Percentiles rank a stretch among this genome's conserved stretches.
These are phyloP conservation scores for Mobula hypostoma DNA, from an alignment of 2,113 vertebrate species.

Conservation along the genomic window DNA sequence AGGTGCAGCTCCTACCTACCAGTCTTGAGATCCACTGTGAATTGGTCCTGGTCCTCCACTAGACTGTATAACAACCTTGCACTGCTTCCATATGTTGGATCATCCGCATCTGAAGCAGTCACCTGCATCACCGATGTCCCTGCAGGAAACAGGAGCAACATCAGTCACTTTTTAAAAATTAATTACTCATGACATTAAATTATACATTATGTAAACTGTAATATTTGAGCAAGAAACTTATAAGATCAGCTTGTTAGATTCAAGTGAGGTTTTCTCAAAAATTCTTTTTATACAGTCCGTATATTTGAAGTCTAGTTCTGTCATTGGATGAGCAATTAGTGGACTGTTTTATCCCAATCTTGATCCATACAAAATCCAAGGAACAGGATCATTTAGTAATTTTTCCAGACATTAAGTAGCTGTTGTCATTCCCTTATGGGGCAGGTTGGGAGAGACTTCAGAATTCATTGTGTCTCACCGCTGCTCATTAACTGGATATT, in stretches of 20 bases:
- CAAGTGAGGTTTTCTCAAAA: neutral
- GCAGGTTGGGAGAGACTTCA: neutral
- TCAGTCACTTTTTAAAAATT: neutral
- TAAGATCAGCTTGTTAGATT: neutral
- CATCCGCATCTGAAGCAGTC: conserved; percentile 87
- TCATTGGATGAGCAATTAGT: neutral
- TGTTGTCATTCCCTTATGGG: neutral
- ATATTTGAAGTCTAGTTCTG: neutral
- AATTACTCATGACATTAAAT: neutral
- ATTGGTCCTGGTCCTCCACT: conserved; percentile 86
- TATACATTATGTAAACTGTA: neutral
- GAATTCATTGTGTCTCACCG: neutral
- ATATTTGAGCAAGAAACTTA: neutral
- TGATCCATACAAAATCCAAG: neutral
- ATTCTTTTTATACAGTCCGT: neutral
- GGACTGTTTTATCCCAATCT: neutral
- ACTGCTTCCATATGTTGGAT: conserved; percentile 89
- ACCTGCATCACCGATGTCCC: conserved; percentile 97
- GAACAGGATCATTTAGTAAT: too few species aligned
- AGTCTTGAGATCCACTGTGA: conserved; percentile 85
- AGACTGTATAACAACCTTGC: conserved; percentile 89
- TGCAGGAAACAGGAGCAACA: conserved; percentile 48
- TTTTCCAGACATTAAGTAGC: neutral
- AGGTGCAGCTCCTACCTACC: conserved; percentile 61
- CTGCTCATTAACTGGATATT: neutral